phyloP scores from a whole-genome alignment of 2,888 invertebrate species.

The Choristoneura rosaceana region DNA sequence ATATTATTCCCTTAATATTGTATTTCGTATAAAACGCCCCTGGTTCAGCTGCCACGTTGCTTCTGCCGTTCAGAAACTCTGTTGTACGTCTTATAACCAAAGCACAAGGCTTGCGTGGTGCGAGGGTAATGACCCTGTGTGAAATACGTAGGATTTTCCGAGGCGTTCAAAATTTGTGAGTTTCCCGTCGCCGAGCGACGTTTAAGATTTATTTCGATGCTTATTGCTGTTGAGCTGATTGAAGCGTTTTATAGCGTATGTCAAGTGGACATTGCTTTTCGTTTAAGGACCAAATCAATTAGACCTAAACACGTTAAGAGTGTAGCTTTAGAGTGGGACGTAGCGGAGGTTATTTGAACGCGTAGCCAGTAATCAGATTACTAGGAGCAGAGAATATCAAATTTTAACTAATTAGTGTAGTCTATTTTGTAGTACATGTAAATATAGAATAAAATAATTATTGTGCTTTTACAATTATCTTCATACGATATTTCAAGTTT shows the following conservation, averaged over 20 bases:
- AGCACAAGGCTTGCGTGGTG: slow-evolving; percentile 22
- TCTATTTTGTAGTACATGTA: too few relatives aligned
- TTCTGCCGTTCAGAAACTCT: background rate
- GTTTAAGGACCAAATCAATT: slow-evolving; percentile 8
- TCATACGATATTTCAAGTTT: too few relatives aligned
- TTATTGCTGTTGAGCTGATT: slow-evolving; percentile 49
- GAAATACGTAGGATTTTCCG: slow-evolving; percentile 46
- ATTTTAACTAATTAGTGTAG: too few relatives aligned
- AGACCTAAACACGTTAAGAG: background rate
- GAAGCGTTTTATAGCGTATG: slow-evolving; percentile 43
- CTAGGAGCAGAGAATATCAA: too few relatives aligned
- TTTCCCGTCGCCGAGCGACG: slow-evolving; percentile 46
- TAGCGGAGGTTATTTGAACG: too few relatives aligned
- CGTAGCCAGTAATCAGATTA: too few relatives aligned
- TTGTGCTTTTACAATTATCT: too few relatives aligned
- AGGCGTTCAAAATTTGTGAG: slow-evolving; percentile 55
- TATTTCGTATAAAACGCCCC: slow-evolving; percentile 53
- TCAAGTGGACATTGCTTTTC: slow-evolving; percentile 35
- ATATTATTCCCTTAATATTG: slow-evolving; percentile 65
- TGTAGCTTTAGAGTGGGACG: background rate
- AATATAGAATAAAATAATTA: too few relatives aligned
- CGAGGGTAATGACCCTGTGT: background rate
- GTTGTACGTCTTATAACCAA: background rate
- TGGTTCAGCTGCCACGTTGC: slow-evolving; percentile 30
- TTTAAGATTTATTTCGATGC: slow-evolving; percentile 56